Base-by-base conservation (phyloP, 2,888 invertebrate species). In the Synanthedon formicaeformis region DNA sequence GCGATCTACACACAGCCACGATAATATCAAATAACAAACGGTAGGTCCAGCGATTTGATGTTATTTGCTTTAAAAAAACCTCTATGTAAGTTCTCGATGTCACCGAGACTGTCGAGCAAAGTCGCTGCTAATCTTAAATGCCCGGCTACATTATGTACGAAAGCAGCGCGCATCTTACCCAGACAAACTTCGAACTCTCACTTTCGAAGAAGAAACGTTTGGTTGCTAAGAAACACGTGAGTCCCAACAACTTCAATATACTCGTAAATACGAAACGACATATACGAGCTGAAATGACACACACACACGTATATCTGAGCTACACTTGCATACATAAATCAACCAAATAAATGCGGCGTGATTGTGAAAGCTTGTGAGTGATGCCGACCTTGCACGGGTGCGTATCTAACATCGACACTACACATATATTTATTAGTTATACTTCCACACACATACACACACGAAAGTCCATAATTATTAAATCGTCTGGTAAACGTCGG, bases 401-500 rank as follows among this genome's bases (percentile, higher is more conserved):
- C 69, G 60, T 54, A 60, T 61, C 58, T 61, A 62, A 66, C 61
- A 65, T 64, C 14, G 45, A 45, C 14, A 45, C 45, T 45, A 45
- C 34, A 34, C 34, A 10, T 10, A 34, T 34, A 34, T 34, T 34
- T 60, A 64, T 66, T 67, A 67, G 64, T 71, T 66, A 69, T 70
- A 71, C 71, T 75, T 75, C 69, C 69, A 72, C 67, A 75, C 23
- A 49, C 4, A 48, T n/a, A 52, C 34, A n/a, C 12, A 49, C 13
- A 45, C 73, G 71, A 75, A 76, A 75, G 73, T 72, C 72, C 73
- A 74, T 78, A 81, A 81, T 82, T 79, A 81, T 79, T 78, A 76
- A 77, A 81, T 78, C 78, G 81, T 84, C 82, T 82, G 78, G 79
- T 80, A 77, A 77, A 76, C 74, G 74, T 69, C 67, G 80, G 86